Evolutionary conservation across 1,140 invertebrate species (phyloP), one percentile per base, ranked within the genome.

Genomic region (Coptotermes formosanus): DNA sequence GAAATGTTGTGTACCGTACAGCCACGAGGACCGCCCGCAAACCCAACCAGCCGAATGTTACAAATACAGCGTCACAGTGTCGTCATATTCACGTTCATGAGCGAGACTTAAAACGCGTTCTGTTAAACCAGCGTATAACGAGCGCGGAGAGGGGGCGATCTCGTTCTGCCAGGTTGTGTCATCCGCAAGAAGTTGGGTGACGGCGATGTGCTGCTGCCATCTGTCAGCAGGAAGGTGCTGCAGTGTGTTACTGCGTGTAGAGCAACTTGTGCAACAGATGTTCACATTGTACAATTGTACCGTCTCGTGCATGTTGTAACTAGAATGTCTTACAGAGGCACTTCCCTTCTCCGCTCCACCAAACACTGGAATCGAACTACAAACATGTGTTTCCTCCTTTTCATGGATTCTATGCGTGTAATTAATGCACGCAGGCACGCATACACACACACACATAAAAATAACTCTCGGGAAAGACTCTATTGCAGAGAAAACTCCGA

Each of bases 251-350:
- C 48, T 52, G 82, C 43, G 25, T 83, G 82, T 52, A 25, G 3
- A 83, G 82, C 43, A 83, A 83, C 82, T 83, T 43, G 16, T 19
- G 48, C 12, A 43, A 83, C 82, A 83, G 82, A 83, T 83, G 82
- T 83, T 75, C 25, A 9, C 21, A 30, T 4, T 25, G n/a, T 75
- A 30, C n/a, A 30, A 75, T n/a, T 75, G 64, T n/a, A 30, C 2
- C 25, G 9, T 64, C 59, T n/a, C 45, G 21, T 55, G 21, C 52
- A 55, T 4, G 52, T 21, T 55, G 52, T 55, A 75, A 75, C n/a
- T 75, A 30, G 1, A 75, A 30, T 75, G n/a, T 75, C 4, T 75
- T 75, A 75, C 6, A 64, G 25, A 30, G 0, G 30, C 64, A 30
- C 25, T 30, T 30, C 25, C 52, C 21, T 55, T 16, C 3, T 55